Evolutionary conservation across 2,113 vertebrate genomes (phyloP), one percentile per base, ranked within the genome.

Genomic region (Rynchops niger): DNA sequence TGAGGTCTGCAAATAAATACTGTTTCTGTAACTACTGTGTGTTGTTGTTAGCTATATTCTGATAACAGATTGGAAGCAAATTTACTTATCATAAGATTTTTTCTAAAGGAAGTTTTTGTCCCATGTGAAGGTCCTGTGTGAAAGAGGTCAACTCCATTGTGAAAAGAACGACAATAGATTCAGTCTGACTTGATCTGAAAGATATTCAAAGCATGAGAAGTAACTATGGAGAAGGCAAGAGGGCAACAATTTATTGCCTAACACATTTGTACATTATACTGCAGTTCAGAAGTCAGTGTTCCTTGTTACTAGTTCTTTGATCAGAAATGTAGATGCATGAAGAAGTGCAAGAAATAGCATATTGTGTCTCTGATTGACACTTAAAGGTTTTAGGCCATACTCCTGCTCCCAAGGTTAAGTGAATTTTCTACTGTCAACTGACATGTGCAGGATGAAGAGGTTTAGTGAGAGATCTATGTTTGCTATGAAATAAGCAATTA

Each of bases 401-500:
- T 65, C 52, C 13, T 83, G 49, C 62, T 90, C 73, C 34, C 30
- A 58, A 63, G 45, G 40, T 86, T 95, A 72, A 82, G 49, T 81
- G 25, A 71, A 23, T 95, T 95, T 96, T 88, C 58, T 32, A 70
- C 56, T 93, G 49, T 90, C 79, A 82, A 19, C 63, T 90, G 50
- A 34, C 38, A 59, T 50, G 38, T 65, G 29, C 26, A 55, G 70
- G 29, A 81, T 74, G 59, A 96, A 95, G n/a, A 63, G 12, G 15
- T 63, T 90, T 66, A 84, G 50, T 10, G 11, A 88, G 58, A 72
- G 58, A 91, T n/a, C 70, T 89, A 63, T 14, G 42, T 62, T 94
- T 16, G 4, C 71, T 81, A 29, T 34, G 86, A 95, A 93, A 91
- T 91, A 93, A 96, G 63, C 72, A 94, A 96, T 87, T 95, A 95